Conservation (phyloP, 2,797 vertebrate genomes). For the Gouania willdenowi region DNA sequence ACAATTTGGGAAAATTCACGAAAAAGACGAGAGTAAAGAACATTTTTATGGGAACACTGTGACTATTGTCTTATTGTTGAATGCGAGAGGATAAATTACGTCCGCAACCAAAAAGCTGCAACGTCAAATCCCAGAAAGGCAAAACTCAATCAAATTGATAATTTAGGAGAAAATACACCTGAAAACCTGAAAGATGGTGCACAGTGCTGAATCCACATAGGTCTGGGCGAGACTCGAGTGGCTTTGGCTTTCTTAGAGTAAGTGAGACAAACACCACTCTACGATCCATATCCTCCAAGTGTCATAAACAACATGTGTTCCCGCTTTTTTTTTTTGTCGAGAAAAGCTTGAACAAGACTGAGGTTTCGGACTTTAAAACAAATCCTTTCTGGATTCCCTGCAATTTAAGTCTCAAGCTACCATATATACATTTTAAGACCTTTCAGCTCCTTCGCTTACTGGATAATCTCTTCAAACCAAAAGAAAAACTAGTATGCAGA, state of each 20-base stretch:
- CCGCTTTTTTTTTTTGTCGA: too few species aligned
- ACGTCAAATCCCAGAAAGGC: conserved; percentile 7
- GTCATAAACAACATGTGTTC: too few species aligned
- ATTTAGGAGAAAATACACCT: not conserved
- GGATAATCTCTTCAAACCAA: conserved; percentile 33
- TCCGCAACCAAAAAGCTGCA: too few species aligned
- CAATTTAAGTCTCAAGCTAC: too few species aligned
- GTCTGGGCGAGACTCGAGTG: conserved; percentile 21
- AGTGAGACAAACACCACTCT: conserved; percentile 5
- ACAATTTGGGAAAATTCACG: too few species aligned
- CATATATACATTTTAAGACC: conserved; percentile 5
- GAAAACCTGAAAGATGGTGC: conserved; percentile 1
- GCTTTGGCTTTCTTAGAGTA: conserved; percentile 29
- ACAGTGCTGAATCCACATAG: conserved; percentile 29
- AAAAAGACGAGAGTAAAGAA: too few species aligned
- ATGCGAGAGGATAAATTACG: too few species aligned
- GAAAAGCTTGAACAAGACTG: too few species aligned
- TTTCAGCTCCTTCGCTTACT: conserved; percentile 9
- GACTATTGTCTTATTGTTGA: not conserved
- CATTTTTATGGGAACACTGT: too few species aligned
- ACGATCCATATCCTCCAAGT: conserved; percentile 2
- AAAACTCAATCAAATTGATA: conserved; percentile 9
- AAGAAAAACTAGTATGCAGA: conserved; percentile 66
- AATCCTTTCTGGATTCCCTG: too few species aligned
- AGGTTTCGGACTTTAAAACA: too few species aligned